A percentile compares a stretch with the other conserved stretches of the same genome.
Evolutionary conservation across 2,113 vertebrate species (phyloP).

Genomic region (Psettodes erumei): DNA sequence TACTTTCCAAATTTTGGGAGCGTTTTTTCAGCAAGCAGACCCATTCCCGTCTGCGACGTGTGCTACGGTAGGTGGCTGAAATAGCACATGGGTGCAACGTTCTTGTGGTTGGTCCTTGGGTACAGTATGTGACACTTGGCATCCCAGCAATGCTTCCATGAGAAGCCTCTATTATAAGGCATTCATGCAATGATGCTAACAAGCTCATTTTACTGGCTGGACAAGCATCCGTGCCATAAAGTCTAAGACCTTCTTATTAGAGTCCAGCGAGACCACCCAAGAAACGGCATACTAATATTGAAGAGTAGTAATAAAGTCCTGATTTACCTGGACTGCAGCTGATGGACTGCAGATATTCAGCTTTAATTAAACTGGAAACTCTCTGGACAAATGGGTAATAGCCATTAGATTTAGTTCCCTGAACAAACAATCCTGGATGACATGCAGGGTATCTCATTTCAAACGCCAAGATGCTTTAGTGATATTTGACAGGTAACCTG

Average conservation of each 20-base stretch:
- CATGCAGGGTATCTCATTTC: constrained; percentile 39
- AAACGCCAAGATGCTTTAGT: constrained; percentile 26
- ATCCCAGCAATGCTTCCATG: constrained; percentile 61
- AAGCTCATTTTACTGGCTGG: constrained; percentile 59
- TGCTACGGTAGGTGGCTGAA: constrained; percentile 59
- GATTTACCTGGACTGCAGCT: constrained; percentile 22
- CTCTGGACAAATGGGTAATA: constrained; percentile 7
- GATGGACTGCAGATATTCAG: constrained; percentile 32
- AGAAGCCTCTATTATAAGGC: constrained; percentile 61
- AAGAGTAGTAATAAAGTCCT: constrained; percentile 13
- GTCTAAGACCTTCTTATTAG: constrained; percentile 47
- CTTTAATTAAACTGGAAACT: constrained; percentile 50
- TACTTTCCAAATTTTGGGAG: constrained; percentile 55
- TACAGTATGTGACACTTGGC: constrained; percentile 73
- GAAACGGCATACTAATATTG: constrained; percentile 34
- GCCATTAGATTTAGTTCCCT: constrained; percentile 14
- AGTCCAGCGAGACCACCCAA: constrained; percentile 65
- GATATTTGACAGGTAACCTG: constrained; percentile 47
- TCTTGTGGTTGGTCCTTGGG: constrained; percentile 63
- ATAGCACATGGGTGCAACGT: constrained; percentile 68
- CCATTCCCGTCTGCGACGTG: constrained; percentile 38
- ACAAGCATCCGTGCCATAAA: constrained; percentile 42
- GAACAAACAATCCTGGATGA: constrained; percentile 34
- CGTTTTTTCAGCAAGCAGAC: constrained; percentile 47
- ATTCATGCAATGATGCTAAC: constrained; percentile 67